Percentiles rank a stretch among this genome's conserved stretches.
These are phyloP conservation scores for Meloe dianella DNA, from an alignment of 2,888 invertebrate species.

Conservation along the genomic window DNA sequence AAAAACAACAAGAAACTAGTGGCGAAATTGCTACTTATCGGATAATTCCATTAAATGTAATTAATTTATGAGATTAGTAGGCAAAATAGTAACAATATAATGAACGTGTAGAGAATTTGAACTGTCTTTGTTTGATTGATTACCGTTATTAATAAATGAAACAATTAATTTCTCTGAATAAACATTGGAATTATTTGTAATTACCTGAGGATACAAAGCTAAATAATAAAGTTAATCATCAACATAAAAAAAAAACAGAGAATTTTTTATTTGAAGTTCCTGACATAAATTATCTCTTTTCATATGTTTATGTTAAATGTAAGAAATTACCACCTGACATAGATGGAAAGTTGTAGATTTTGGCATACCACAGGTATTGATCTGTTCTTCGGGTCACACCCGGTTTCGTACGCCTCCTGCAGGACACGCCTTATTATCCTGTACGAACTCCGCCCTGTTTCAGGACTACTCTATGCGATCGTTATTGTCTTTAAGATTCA, in stretches of 20 bases:
- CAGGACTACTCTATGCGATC: conserved; percentile 40
- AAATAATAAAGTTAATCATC: too few species aligned
- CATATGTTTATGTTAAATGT: not conserved
- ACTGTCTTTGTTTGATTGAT: not conserved
- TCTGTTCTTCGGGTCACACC: conserved; percentile 40
- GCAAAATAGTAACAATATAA: not conserved
- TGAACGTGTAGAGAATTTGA: not conserved
- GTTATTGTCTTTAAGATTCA: conserved; percentile 37
- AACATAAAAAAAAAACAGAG: too few species aligned
- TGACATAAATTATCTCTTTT: not conserved
- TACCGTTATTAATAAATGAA: too few species aligned
- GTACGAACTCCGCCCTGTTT: conserved; percentile 35
- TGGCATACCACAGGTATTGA: conserved; percentile 41
- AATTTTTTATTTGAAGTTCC: not conserved
- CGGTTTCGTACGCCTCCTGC: conserved; percentile 39
- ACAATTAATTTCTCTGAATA: too few species aligned
- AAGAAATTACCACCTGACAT: conserved; percentile 7
- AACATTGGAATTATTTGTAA: too few species aligned
- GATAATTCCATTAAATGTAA: not conserved
- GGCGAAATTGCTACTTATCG: not conserved
- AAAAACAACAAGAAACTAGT: not conserved
- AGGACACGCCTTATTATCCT: conserved; percentile 43
- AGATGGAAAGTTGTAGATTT: not conserved
- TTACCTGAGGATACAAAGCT: too few species aligned
- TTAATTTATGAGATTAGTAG: not conserved